Base-by-base conservation (phyloP, 2,888 invertebrate species). In the Lingula anatina region DNA sequence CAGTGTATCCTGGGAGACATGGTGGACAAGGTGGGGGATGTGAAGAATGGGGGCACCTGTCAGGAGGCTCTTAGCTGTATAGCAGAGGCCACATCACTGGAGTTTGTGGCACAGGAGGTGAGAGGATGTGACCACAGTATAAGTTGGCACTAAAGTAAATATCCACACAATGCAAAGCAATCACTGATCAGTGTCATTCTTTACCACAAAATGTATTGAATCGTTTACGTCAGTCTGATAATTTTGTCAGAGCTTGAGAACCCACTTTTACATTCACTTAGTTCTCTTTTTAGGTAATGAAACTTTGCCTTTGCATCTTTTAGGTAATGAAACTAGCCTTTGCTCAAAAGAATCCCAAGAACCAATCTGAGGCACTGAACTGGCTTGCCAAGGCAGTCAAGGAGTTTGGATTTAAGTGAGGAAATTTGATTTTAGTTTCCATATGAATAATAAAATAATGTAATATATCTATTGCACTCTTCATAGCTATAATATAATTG, bases 301-400 rank as follows among this genome's bases (percentile, higher is more conserved):
- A n/a, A n/a, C n/a, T n/a, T n/a, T 26, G 23, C 31, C 31, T 42
- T 26, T 21, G 23, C 36, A 25, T 45, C 46, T 47, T 51, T 38
- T 55, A 74, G 69, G 84, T 87, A 0, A 77, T 90, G 24, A 81
- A 84, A 2, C 86, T 84, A 70, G 88, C 90, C 0, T 89, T 91
- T 76, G 85, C 71, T 31, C 90, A 92, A 75, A 92, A 91, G 78
- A 93, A 88, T 69, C 93, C 93, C 0, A 92, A 92, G 77, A 89
- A 91, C 37, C 90, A 91, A 68, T 85, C 88, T 0, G 93, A 93
- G 75, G 82, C 89, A 49, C 81, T 93, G 47, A 81, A 83, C 50
- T 94, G 93, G 92, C 81, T 91, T 54, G 79, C 85, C 1, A 83
- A 78, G 37, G 86, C 90, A 0, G 82, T 94, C 4, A 84, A 85